Base-by-base conservation (phyloP, 2,797 vertebrate species). In the Falco peregrinus region DNA sequence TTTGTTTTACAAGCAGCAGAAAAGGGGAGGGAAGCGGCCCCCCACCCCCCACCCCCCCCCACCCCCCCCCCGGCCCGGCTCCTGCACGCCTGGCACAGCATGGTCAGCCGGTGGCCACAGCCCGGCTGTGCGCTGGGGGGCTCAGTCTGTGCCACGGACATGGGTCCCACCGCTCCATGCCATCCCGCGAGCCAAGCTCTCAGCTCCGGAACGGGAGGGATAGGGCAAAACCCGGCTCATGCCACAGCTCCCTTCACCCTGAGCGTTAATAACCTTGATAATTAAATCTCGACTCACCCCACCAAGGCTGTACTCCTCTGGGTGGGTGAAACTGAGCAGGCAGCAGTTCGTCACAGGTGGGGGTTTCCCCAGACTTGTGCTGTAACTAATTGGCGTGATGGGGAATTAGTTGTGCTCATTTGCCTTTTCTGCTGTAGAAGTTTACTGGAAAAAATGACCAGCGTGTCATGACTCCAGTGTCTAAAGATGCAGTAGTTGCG, bases 1-100 rank as follows among this genome's bases (percentile, higher is more conserved):
- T 95, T 93, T 69, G 87, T 90, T 97, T 97, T 95, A 95, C 96
- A 76, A 90, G 94, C 61, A 13, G 39, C 39, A 37, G 35, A 20
- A 31, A 77, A 9, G 37, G 37, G 37, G 37, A 87, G 50, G 67
- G 70, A 79, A 69, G 87, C 13, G 17, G n/a, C n/a, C 37, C 37
- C 37, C 37, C n/a, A n/a, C n/a, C n/a, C n/a, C n/a, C n/a, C n/a
- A n/a, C n/a, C n/a, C n/a, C n/a, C n/a, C n/a, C n/a, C n/a, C n/a
- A n/a, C 37, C 73, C 57, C 81, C 73, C 75, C 24, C 24, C 5
- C 0, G 18, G 29, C 33, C 64, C 3, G 3, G 79, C 29, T 81
- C 74, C 79, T 3, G 31, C 35, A 9, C 2, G 14, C 63, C 77
- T 16, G 89, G 91, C 85, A 63, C 53, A 3, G 85, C 8, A 6